Base-by-base conservation (phyloP, 2,797 vertebrate genomes). In the Graptemys geographica region DNA sequence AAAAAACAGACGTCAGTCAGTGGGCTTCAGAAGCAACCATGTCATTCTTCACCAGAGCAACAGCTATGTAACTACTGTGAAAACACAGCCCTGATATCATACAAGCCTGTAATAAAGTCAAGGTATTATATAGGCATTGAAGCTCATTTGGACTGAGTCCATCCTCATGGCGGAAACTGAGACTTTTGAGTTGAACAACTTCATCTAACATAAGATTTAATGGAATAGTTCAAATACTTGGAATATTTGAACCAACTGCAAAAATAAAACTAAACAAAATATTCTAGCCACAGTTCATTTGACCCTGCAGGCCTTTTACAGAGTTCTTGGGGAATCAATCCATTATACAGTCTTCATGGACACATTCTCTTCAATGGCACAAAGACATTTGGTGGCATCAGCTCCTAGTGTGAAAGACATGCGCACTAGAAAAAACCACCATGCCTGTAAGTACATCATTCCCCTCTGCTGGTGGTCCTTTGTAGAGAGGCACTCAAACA, bases 11-110 rank as follows among this genome's bases (percentile, higher is more conserved):
- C 94, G 81, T 96, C 96, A 96, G 95, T 91, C 87, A 94, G 93
- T 85, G 95, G 86, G 92, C 90, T 96, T 96, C 95, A 92, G 95
- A 96, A 96, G 95, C 37, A 91, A 92, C 81, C 94, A 21, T 96
- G 96, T 95, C 94, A 96, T 96, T 97, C 96, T 96, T 96, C 95
- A 95, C 91, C 88, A 88, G 37, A 93, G 93, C 95, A 97, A 97
- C 93, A 96, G 90, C 94, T 96, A 94, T 86, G 85, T 96, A 97
- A 95, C 96, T 92, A 94, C 93, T 97, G 92, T 95, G 95, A 96
- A 97, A 98, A 97, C 95, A 95, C 85, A 84, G 92, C 92, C 91
- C 92, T 94, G 93, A 96, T 94, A 95, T 85, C 88, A 59, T 88
- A 94, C 90, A 96, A 97, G 89, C 93, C 95, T 95, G 94, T 59